These are phyloP conservation scores for Danionella cerebrum DNA, from an alignment of 2,113 vertebrate species.

Conservation along the genomic window DNA sequence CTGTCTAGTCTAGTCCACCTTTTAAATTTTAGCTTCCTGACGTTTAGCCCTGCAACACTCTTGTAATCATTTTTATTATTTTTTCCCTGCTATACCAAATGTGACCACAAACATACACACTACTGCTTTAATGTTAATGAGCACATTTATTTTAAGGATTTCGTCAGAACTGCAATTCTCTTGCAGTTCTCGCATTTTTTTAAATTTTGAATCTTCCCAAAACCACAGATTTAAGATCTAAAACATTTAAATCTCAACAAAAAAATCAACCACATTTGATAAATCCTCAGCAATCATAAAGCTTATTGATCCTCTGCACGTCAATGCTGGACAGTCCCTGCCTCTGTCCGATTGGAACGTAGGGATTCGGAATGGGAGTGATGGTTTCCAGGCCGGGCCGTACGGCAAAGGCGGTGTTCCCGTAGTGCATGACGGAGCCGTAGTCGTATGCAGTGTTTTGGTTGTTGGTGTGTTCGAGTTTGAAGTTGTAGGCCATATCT, in stretches of 20 bases:
- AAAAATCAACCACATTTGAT: not conserved
- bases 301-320: constrained; percentile 36
- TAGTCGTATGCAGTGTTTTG: constrained; percentile 42
- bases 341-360: constrained; percentile 36
- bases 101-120: too few relatives aligned
- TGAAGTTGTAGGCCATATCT: constrained; percentile 17
- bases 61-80: too few relatives aligned
- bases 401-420: constrained; percentile 30
- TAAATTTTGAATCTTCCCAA: too few relatives aligned
- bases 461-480: constrained; percentile 34
- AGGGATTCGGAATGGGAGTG: constrained; percentile 26
- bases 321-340: constrained; percentile 16
- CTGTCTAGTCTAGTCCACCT: too few relatives aligned
- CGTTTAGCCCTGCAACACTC: too few relatives aligned
- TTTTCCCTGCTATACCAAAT: too few relatives aligned
- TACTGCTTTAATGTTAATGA: too few relatives aligned
- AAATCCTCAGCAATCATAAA: constrained; percentile 17
- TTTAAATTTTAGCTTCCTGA: too few relatives aligned
- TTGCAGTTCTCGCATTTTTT: too few relatives aligned
- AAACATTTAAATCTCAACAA: not conserved
- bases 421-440: constrained; percentile 44
- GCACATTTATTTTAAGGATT: too few relatives aligned
- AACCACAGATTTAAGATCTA: too few relatives aligned
- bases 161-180: too few relatives aligned
- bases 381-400: constrained; percentile 27